Evolutionary conservation across 2,797 vertebrate genomes (phyloP), one percentile per base, ranked within the genome.

Genomic region (Luscinia megarhynchos): DNA sequence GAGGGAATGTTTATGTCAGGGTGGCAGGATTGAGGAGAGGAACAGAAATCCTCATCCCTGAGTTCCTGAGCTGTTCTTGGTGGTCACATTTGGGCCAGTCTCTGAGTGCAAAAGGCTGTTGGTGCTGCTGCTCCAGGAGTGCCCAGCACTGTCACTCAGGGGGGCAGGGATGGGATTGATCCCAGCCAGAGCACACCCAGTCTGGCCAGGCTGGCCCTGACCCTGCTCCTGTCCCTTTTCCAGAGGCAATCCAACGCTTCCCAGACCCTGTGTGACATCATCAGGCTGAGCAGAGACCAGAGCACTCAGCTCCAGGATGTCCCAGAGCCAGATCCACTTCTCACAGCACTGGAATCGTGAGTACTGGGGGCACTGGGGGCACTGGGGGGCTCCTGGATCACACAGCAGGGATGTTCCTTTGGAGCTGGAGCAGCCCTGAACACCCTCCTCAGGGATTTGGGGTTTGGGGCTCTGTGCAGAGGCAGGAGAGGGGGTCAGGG

Each of bases 231-330:
- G 40, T 62, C 51, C 6, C 54, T 72, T 77, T 94, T 66, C 3
- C 96, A 98, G 98, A 98, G 97, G 92, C 98, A 99, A 98, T 99
- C 99, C 79, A 99, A 99, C 17, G 99, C 99, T 75, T 99, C 99
- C 90, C 99, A 99, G 96, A 99, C 99, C 40, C 98, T 99, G 95
- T 99, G 99, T 93, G 99, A 99, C 97, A 98, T 99, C 94, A 98
- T 99, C 89, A 98, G 99, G 95, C 97, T 99, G 97, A 99, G 99
- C 98, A 98, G 99, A 97, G 99, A 99, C 98, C 99, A 99, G 98
- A 98, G 98, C 97, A 98, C 97, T 97, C 99, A 99, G 95, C 98
- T 99, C 95, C 99, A 98, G 94, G 99, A 99, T 79, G 97, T 97
- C 24, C 88, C 98, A 32, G 99, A 99, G 96, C 97, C 98, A 5